phyloP scores from a whole-genome alignment of 2,888 invertebrate genomes.

The Drosophila paracracens region DNA sequence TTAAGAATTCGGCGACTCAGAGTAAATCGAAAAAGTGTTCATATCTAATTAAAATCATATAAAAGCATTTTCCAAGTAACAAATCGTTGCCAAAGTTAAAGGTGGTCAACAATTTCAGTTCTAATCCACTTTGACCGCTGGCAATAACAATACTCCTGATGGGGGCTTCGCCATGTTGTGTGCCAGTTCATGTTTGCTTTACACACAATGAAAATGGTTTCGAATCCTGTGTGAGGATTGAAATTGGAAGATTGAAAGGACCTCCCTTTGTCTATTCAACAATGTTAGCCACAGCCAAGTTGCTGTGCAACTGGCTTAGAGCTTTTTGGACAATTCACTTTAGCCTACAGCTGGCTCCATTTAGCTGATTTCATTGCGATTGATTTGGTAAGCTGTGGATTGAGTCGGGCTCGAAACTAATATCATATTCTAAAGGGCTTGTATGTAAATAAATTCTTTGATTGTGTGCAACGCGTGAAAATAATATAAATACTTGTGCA shows the following conservation, averaged over 20 bases:
- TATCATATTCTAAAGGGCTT: neutral
- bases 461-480: neutral
- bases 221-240: slow-evolving; percentile 22
- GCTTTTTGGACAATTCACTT: slow-evolving; percentile 33
- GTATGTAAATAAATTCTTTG: neutral
- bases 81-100: slow-evolving; percentile 28
- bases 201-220: slow-evolving; percentile 45
- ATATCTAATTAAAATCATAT: slow-evolving; percentile 58
- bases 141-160: slow-evolving; percentile 33
- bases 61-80: slow-evolving; percentile 25
- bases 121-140: slow-evolving; percentile 4
- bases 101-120: slow-evolving; percentile 18
- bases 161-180: slow-evolving; percentile 14
- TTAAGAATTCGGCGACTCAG: slow-evolving; percentile 23
- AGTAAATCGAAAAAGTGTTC: slow-evolving; percentile 44
- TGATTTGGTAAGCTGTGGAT: slow-evolving; percentile 21
- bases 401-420: neutral
- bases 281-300: slow-evolving; percentile 60
- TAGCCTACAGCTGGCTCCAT: slow-evolving; percentile 2
- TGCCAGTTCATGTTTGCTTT: neutral
- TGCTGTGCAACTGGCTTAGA: slow-evolving; percentile 28
- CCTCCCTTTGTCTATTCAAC: slow-evolving; percentile 25
- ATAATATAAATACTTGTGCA: too few relatives aligned
- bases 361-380: slow-evolving; percentile 46
- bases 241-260: neutral